Evolutionary conservation across 2,797 vertebrate genomes (phyloP), one percentile per base, ranked within the genome.

Genomic region (Coccyzus lansbergi): DNA sequence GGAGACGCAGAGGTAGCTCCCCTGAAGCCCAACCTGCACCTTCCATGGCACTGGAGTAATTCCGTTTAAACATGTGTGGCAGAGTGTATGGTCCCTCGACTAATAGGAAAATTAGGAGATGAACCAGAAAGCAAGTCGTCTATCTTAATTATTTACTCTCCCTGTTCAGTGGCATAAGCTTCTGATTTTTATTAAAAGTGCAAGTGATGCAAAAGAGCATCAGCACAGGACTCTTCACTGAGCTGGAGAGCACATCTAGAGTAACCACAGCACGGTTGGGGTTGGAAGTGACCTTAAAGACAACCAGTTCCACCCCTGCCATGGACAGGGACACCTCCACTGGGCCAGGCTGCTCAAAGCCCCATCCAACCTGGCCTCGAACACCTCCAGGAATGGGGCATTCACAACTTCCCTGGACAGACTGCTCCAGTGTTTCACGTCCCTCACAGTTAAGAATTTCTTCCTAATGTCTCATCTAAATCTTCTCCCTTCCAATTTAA

Each of bases 41-140:
- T 7, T 26, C 48, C 7, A 31, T 58, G 7, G 18, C 19, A 52
- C 51, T 28, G 1, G 0, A 3, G 5, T 8, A 49, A 15, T 51
- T 3, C 7, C 42, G 24, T 4, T 49, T 46, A 11, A 46, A 59
- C 2, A 0, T 1, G 12, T 3, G 2, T 3, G 55, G 55, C 4
- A 19, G 40, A 49, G 22, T 4, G 1, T 6, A 56, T 2, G 6
- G 59, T 4, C 44, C 48, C 29, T 51, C 13, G 20, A n/a, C 24
- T 13, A 24, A 55, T 48, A 64, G 44, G 26, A 49, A 64, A 24
- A 28, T 12, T 6, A 58, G 6, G 38, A 49, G 26, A 64, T 38
- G 25, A 90, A 69, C 31, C 20, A 62, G 31, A 81, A 83, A 58
- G 33, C 33, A 82, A 24, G 28, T 58, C 42, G 16, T 44, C 31